Percentiles rank a stretch among this genome's conserved stretches.
These are phyloP conservation scores for Drosophila robusta DNA, from an alignment of 2,888 invertebrate species.

Conservation along the genomic window DNA sequence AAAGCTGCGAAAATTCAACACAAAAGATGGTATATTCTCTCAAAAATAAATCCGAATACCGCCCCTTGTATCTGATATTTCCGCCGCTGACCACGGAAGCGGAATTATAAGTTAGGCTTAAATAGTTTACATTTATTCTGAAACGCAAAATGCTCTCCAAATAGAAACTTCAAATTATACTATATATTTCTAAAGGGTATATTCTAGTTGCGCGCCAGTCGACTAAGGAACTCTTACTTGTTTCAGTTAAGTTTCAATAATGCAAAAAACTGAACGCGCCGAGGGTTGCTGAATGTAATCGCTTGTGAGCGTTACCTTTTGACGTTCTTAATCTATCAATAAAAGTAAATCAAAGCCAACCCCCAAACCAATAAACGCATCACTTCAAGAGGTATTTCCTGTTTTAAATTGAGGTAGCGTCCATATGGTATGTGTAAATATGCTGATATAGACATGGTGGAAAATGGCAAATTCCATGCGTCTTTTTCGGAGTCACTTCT, in stretches of 20 bases:
- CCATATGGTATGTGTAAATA: conserved; percentile 58
- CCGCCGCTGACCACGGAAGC: too few species aligned
- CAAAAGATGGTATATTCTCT: too few species aligned
- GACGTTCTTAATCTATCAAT: conserved; percentile 80
- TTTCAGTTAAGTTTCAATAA: conserved; percentile 63
- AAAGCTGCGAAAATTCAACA: background rate
- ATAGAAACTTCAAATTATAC: background rate
- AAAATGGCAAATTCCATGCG: conserved; percentile 61
- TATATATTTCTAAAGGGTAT: conserved; percentile 6
- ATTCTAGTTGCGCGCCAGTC: too few species aligned
- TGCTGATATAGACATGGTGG: conserved; percentile 55
- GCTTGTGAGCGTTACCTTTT: conserved; percentile 70
- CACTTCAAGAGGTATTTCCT: conserved; percentile 82
- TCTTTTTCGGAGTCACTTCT: conserved; percentile 39
- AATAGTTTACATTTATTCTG: background rate
- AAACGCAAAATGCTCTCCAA: background rate
- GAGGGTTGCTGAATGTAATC: conserved; percentile 34
- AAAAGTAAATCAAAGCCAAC: conserved; percentile 82
- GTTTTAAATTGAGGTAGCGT: conserved; percentile 82
- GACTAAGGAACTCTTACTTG: background rate
- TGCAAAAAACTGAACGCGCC: conserved; percentile 48
- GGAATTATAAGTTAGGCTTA: background rate
- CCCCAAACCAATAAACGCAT: conserved; percentile 62
- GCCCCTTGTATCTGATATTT: too few species aligned
- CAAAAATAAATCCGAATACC: too few species aligned